Conservation (phyloP, 2,113 vertebrate genomes). For the Microtus ochrogaster region DNA sequence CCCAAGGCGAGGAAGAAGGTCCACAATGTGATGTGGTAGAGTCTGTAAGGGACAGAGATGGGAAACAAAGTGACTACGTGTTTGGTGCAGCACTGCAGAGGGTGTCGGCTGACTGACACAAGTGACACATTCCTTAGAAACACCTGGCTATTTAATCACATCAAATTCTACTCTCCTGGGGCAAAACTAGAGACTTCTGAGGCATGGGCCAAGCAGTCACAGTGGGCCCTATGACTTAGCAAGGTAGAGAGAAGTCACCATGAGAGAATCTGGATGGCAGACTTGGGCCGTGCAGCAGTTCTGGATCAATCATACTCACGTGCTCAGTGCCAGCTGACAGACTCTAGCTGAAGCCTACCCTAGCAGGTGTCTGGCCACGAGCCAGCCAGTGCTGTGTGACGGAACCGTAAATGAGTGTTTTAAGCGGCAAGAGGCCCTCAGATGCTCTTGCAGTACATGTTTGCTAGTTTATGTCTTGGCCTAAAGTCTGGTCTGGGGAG, state of each 20-base stretch:
- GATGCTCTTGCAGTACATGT: neutral
- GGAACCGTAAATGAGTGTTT: neutral
- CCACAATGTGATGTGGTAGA: constrained; percentile 97
- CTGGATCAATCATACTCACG: neutral
- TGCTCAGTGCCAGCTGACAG: neutral
- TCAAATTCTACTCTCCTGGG: neutral
- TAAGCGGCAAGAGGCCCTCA: neutral
- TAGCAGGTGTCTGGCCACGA: neutral
- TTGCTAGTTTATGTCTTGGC: neutral
- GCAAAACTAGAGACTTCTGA: neutral
- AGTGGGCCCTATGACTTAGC: neutral
- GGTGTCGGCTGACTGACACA: neutral
- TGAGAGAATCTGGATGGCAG: neutral
- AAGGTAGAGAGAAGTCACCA: neutral
- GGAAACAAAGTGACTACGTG: neutral
- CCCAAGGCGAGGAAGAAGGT: constrained; percentile 95
- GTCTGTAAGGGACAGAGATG: constrained; percentile 83
- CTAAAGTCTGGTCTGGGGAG: neutral
- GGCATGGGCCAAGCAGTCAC: neutral
- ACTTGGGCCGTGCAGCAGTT: neutral
- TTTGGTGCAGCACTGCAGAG: too few relatives aligned
- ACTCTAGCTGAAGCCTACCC: neutral
- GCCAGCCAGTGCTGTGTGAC: neutral
- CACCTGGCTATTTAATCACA: neutral
- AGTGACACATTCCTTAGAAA: neutral